Evolutionary conservation across 2,797 vertebrate genomes (phyloP).

Genomic region (Picus viridis): DNA sequence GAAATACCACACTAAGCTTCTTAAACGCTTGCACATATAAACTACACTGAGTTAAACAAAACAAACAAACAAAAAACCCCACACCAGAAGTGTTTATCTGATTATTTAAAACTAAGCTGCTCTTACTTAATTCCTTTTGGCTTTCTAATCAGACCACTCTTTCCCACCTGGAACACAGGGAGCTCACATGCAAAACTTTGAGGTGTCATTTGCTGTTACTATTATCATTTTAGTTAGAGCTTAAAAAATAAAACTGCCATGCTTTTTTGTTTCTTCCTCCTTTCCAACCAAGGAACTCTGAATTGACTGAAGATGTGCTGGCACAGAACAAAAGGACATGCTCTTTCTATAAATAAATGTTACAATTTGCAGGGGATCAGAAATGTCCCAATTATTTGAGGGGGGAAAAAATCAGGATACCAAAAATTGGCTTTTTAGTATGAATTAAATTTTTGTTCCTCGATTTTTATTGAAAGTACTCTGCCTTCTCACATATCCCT

Average conservation of each 20-base stretch:
- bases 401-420: fast-evolving
- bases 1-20: slow-evolving; percentile 10
- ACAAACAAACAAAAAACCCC: background rate
- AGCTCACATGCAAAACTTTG: background rate
- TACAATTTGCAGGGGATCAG: background rate
- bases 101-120: background rate
- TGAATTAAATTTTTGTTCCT: background rate
- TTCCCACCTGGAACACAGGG: background rate
- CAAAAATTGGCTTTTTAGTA: background rate
- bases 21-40: background rate
- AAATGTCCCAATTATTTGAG: background rate
- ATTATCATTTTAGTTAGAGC: background rate
- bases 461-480: background rate
- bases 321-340: background rate
- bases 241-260: background rate
- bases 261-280: background rate
- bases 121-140: background rate
- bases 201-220: background rate
- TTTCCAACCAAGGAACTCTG: background rate
- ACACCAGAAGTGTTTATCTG: background rate
- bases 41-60: background rate
- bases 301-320: background rate
- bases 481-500: background rate
- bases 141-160: background rate
- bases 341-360: background rate